Conservation (phyloP, 1,140 invertebrate genomes). For the Drosophila ohnishii region DNA sequence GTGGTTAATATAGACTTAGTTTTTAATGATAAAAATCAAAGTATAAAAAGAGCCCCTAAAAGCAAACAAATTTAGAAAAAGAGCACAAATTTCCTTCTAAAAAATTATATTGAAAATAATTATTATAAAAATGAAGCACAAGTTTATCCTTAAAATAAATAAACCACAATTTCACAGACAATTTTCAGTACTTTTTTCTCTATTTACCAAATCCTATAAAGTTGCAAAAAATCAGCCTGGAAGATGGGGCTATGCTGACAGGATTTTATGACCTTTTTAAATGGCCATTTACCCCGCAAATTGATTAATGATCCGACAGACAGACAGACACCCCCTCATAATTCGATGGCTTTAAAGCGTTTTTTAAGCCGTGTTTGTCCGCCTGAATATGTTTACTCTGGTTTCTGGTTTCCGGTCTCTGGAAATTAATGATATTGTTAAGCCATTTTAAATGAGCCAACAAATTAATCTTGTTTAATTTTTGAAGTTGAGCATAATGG, state of each 20-base stretch:
- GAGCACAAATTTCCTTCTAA: background rate
- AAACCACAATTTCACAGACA: too few relatives aligned
- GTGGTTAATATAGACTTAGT: too few relatives aligned
- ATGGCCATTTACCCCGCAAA: conserved; percentile 37
- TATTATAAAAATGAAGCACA: too few relatives aligned
- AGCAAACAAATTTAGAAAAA: too few relatives aligned
- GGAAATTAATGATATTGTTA: conserved; percentile 71
- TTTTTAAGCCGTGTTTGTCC: conserved; percentile 43
- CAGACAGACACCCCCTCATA: conserved; percentile 8
- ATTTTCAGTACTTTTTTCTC: background rate
- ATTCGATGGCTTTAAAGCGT: conserved; percentile 34
- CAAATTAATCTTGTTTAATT: conserved; percentile 77
- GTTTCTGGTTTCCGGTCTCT: conserved; percentile 11
- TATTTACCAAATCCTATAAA: background rate
- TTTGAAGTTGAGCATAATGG: conserved; percentile 38
- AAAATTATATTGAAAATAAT: background rate
- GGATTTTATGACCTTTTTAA: conserved; percentile 52
- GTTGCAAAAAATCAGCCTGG: conserved; percentile 18
- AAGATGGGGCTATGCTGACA: conserved; percentile 26
- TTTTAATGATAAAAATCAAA: background rate
- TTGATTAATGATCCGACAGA: conserved; percentile 47
- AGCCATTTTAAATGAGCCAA: conserved; percentile 60
- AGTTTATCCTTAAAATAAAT: too few relatives aligned
- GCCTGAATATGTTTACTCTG: conserved; percentile 31
- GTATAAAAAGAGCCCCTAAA: background rate